Conservation (phyloP, 1,140 invertebrate genomes). For the Drosophila navojoa region DNA sequence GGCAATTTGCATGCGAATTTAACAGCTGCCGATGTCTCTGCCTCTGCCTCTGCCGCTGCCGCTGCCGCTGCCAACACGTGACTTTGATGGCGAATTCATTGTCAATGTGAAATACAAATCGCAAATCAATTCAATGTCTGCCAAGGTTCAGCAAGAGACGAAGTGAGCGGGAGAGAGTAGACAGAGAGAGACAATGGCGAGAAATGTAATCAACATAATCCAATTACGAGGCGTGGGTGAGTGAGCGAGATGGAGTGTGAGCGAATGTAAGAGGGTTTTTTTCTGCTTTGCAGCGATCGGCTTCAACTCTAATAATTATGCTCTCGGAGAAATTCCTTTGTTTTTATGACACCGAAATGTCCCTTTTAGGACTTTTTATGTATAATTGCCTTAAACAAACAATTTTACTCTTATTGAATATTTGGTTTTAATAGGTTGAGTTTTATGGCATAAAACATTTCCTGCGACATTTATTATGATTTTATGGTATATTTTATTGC, state of each 20-base stretch:
- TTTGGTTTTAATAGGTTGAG: no score
- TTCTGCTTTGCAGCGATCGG: neutral
- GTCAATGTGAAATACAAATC: conserved; percentile 69
- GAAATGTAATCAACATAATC: neutral
- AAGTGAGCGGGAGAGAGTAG: neutral
- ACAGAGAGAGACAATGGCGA: neutral
- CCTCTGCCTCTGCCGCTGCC: conserved; percentile 11
- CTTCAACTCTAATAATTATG: neutral
- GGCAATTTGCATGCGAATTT: conserved; percentile 69
- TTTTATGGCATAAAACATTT: no score
- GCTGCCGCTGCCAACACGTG: conserved; percentile 68
- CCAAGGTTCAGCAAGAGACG: neutral
- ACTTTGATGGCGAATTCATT: conserved; percentile 80
- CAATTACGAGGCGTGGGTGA: neutral
- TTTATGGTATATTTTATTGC: no score
- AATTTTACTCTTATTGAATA: no score
- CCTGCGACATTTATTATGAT: no score
- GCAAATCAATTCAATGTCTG: conserved; percentile 54
- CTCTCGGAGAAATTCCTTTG: no score
- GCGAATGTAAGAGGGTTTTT: neutral
- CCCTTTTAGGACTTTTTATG: no score
- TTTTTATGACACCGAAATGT: no score
- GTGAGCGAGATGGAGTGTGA: neutral
- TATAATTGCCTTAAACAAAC: no score
- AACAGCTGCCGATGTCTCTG: conserved; percentile 54